Base-by-base conservation (phyloP, 2,113 vertebrate species). In the Okapia johnstoni region DNA sequence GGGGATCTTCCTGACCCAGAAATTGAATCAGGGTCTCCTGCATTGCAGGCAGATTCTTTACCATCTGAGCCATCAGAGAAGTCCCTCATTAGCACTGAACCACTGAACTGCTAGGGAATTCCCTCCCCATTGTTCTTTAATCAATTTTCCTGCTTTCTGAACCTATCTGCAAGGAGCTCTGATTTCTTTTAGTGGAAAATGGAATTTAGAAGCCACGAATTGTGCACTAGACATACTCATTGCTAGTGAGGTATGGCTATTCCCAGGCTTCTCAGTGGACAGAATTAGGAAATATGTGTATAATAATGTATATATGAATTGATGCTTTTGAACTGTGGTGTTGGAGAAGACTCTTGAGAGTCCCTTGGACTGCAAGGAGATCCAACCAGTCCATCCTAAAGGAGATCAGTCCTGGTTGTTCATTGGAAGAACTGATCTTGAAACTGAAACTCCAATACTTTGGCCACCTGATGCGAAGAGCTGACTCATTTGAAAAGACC, bases 101-200 rank as follows among this genome's bases (percentile, higher is more conserved):
- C 46, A 21, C 77, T 80, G 46, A 33, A 21, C 28, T 33, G 16
- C 77, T 17, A 33, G 48, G 48, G 46, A 33, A 52, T 33, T 80
- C 28, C 40, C 30, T 40, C 2, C 12, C 36, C 33, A 15, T 84
- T 46, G 36, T 88, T 88, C 50, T 96, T 85, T 90, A 33, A 90
- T 83, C 26, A 96, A 6, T 52, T 94, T 40, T 50, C 16, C 84
- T 94, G 60, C 23, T 93, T 96, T 93, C 43, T 93, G 43, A 90
- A 84, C 25, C n/a, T 73, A 43, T 7, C 55, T 83, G 48, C 19
- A 50, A 94, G 33, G 46, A 88, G 1, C 26, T 33, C 33, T 90
- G 40, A 55, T 89, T 60, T 85, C 46, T 58, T 88, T 95, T 6
- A 33, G 76, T 57, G 36, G 43, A 84, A 90, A 86, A 33, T 33